Percentiles rank a stretch among this genome's conserved stretches.
Evolutionary conservation across 23 tunicate genomes (phyloP).

Genomic region (Ciona savignyi): DNA sequence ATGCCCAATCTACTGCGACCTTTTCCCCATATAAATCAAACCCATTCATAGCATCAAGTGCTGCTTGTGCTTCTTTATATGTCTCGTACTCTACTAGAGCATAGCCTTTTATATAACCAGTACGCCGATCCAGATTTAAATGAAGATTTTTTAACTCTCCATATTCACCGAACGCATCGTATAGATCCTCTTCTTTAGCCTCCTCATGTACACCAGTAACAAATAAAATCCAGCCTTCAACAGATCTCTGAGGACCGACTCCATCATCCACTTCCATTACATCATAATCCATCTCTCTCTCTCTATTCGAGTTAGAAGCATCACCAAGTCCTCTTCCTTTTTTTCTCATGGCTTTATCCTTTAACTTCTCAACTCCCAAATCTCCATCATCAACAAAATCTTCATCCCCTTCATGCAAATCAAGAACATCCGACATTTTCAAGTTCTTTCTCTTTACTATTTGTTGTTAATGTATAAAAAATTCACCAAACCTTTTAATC

Average conservation of each 20-base stretch:
- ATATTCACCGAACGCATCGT: slow-evolving; percentile 79
- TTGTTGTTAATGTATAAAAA: too few species aligned
- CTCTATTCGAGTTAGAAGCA: slow-evolving; percentile 1
- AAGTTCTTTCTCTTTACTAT: too few species aligned
- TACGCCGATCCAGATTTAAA: slow-evolving; percentile 92
- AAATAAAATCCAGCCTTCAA: slow-evolving; percentile 98
- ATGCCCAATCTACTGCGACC: slow-evolving; percentile 94
- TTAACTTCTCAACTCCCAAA: slow-evolving; percentile 64
- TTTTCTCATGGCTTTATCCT: slow-evolving; percentile 58
- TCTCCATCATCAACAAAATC: slow-evolving; percentile 79
- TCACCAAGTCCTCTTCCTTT: slow-evolving; percentile 84
- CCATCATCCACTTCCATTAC: slow-evolving; percentile 78
- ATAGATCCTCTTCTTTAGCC: slow-evolving; percentile 94
- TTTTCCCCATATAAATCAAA: slow-evolving; percentile 79
- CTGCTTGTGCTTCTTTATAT: slow-evolving; percentile 86
- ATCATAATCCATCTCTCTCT: slow-evolving; percentile 88
- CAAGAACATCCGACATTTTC: slow-evolving; percentile 80
- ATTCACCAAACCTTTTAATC: too few species aligned
- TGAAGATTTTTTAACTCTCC: slow-evolving; percentile 93
- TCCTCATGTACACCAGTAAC: slow-evolving; percentile 97
- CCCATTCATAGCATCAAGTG: slow-evolving; percentile 87
- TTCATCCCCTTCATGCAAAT: slow-evolving; percentile 68
- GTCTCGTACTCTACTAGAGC: slow-evolving; percentile 96
- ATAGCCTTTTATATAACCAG: slow-evolving; percentile 95
- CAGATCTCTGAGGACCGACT: slow-evolving; percentile 92